Conservation (phyloP, 2,888 invertebrate species). For the Caenorhabditis becei region DNA sequence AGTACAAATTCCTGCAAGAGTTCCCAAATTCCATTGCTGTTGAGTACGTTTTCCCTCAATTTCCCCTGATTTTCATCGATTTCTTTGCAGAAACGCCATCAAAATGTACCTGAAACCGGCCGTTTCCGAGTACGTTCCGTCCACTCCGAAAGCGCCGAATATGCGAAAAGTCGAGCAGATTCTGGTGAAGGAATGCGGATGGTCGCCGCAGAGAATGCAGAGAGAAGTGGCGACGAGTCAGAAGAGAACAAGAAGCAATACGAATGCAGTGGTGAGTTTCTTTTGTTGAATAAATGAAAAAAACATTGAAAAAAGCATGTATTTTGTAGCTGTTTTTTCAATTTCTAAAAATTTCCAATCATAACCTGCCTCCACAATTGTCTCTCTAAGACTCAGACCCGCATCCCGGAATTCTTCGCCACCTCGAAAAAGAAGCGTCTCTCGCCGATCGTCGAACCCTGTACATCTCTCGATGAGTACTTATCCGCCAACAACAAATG, state of each 20-base stretch:
- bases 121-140: constrained; percentile 4
- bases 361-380: too few species aligned
- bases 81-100: constrained; percentile 59
- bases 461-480: constrained; percentile 29
- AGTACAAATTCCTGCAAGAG: constrained; percentile 46
- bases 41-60: constrained; percentile 32
- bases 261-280: constrained; percentile 17
- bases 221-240: constrained; percentile 23
- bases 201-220: constrained; percentile 23
- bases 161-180: constrained; percentile 27
- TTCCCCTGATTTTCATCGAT: not conserved
- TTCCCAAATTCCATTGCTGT: constrained; percentile 67
- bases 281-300: too few species aligned
- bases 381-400: constrained; percentile 55
- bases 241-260: not conserved
- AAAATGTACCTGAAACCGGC: constrained; percentile 58
- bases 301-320: too few species aligned
- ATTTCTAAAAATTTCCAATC: constrained; percentile 14
- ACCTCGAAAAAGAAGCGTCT: constrained; percentile 6
- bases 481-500: constrained; percentile 13
- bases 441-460: constrained; percentile 20
- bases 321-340: too few species aligned
- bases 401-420: constrained; percentile 54
- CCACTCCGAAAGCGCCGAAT: constrained; percentile 2
- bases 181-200: constrained; percentile 35